Conservation (phyloP, 2,113 vertebrate genomes). For the Chaetops frenatus region DNA sequence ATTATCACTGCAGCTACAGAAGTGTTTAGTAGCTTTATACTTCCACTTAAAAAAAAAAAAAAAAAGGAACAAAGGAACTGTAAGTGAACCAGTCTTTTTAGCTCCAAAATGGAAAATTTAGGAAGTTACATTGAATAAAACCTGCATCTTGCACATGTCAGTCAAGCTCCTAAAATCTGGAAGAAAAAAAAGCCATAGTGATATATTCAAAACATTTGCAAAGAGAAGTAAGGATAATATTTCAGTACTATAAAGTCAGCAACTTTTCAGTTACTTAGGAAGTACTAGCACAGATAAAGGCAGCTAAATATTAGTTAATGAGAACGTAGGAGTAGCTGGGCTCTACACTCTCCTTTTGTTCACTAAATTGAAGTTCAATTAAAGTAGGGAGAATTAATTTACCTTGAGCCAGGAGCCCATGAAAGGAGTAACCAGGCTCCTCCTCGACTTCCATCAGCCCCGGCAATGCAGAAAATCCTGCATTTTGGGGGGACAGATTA, state of each 20-base stretch:
- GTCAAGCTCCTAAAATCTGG: not conserved
- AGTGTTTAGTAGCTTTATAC: not conserved
- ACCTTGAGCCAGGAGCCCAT: not conserved
- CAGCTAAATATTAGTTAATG: not conserved
- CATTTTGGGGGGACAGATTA: rapidly evolving
- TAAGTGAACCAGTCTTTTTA: not conserved
- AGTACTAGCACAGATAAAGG: not conserved
- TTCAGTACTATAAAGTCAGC: not conserved
- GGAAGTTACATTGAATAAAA: not conserved
- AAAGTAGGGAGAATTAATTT: not conserved
- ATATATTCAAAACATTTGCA: not conserved
- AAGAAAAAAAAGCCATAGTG: not conserved
- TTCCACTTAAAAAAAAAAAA: not conserved
- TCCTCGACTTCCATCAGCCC: not conserved
- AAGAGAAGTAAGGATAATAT: not conserved
- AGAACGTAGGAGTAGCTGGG: not conserved
- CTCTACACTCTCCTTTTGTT: not conserved
- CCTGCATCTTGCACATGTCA: not conserved
- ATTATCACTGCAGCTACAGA: not conserved
- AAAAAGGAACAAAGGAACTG: not conserved
- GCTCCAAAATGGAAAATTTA: not conserved
- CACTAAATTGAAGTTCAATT: not conserved
- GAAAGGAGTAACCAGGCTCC: not conserved
- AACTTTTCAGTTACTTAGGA: not conserved
- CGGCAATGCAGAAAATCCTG: not conserved